Base-by-base conservation (phyloP, 2,888 invertebrate genomes). In the Drosophila nr. perissopoda region DNA sequence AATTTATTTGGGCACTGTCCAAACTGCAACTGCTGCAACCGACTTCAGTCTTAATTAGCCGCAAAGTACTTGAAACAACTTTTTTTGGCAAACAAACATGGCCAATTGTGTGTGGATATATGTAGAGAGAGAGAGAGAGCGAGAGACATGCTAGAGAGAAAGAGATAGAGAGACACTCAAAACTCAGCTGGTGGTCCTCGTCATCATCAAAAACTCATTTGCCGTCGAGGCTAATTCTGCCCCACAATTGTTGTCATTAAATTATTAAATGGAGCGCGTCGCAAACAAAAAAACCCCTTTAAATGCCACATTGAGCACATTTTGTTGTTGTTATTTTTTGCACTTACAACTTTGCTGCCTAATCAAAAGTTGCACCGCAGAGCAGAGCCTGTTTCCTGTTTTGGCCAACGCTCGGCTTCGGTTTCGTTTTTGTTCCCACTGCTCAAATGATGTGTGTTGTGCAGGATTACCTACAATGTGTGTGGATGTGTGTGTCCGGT, bases 161-260 rank as follows among this genome's bases (percentile, higher is more conserved):
- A 7, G 29, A 10, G 29, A 31, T 11, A 11, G 6, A 2, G 0
- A 40, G 16, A 8, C 31, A 33, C 33, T 29, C 10, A 33, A 56
- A 31, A 62, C 59, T 61, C 36, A 42, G 64, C 42, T 38, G 71
- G 71, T 70, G 77, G 77, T 68, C 54, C 42, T 38, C 56, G 59
- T 40, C 38, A 66, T 74, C 87, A 86, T 87, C 82, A 87, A 86
- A 80, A 88, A 81, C 87, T 88, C 88, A 88, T 87, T 88, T 87
- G 86, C 88, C 40, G 61, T 61, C 13, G 16, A 16, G 82, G 62
- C 45, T 45, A 54, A 58, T 48, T 42, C 31, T 13, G 36, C 62
- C 65, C 64, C 54, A 69, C 56, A 63, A 42, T 77, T 58, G 67
- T 65, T 29, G 67, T 53, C 83, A 80, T 84, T 84, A 84, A 85